A percentile compares a stretch with the other conserved stretches of the same genome.
Evolutionary conservation across 64 coral and sea anemone genomes (phyloP).

Genomic region (Porites australiensis): DNA sequence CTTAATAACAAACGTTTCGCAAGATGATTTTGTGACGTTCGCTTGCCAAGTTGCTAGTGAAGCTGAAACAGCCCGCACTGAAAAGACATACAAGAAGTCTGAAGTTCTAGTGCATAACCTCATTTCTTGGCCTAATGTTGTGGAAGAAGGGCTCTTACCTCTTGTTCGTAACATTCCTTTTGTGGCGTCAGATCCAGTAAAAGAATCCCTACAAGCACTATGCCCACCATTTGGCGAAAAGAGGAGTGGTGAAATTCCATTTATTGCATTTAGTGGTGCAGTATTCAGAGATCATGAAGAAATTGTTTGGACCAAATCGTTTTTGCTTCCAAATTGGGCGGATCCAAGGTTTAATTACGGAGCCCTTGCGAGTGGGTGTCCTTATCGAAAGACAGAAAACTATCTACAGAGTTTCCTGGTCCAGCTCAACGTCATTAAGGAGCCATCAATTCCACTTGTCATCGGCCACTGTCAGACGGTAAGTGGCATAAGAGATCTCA

Average conservation of each 20-base stretch:
- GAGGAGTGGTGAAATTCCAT: neutral
- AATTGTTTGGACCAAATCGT: conserved; percentile 45
- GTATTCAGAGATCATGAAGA: conserved; percentile 1
- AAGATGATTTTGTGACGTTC: conserved; percentile 4
- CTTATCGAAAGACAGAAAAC: neutral
- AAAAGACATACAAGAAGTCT: conserved; percentile 28
- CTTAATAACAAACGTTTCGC: conserved; percentile 11
- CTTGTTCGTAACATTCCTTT: conserved; percentile 18
- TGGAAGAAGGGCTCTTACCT: neutral
- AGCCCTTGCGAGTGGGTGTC: neutral
- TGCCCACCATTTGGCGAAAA: neutral
- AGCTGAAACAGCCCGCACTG: conserved; percentile 2
- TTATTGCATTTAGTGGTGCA: conserved; percentile 35
- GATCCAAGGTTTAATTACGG: neutral
- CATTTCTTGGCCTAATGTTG: conserved; percentile 5
- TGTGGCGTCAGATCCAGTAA: neutral
- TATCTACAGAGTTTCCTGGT: neutral
- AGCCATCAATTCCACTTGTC: conserved; percentile 41
- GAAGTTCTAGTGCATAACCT: conserved; percentile 22
- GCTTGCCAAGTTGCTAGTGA: conserved; percentile 48
- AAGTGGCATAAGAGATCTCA: neutral
- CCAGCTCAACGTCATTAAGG: neutral
- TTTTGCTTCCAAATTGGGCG: conserved; percentile 17
- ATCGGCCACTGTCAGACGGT: conserved; percentile 53
- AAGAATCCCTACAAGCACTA: neutral